Conservation (phyloP, 1,140 invertebrate genomes). For the Drosophila lacertosa region DNA sequence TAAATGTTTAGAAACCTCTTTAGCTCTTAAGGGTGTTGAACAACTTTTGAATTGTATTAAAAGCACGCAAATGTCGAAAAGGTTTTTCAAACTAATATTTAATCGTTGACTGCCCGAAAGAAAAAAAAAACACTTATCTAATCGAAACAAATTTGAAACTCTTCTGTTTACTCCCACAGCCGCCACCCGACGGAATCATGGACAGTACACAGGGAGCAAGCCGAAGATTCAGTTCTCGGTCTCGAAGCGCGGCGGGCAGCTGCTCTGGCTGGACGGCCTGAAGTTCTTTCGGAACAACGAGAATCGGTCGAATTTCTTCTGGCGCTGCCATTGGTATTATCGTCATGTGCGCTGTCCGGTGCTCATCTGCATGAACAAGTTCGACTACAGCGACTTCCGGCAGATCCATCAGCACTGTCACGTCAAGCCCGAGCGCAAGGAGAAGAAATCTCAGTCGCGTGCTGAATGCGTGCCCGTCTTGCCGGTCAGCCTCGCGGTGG, state of each 20-base stretch:
- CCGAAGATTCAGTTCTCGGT: slow-evolving; percentile 77
- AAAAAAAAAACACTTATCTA: too few relatives aligned
- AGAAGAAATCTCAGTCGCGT: slow-evolving; percentile 21
- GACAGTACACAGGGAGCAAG: slow-evolving; percentile 64
- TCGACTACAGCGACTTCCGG: slow-evolving; percentile 67
- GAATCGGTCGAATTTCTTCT: slow-evolving; percentile 79
- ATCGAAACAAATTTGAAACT: background rate
- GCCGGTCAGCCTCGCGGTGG: slow-evolving; percentile 28
- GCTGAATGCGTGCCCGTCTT: slow-evolving; percentile 31
- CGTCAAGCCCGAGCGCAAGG: slow-evolving; percentile 51
- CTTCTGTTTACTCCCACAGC: slow-evolving; percentile 32
- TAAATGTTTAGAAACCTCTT: slow-evolving; percentile 12
- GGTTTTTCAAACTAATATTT: slow-evolving; percentile 31
- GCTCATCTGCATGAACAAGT: slow-evolving; percentile 81
- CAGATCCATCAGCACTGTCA: slow-evolving; percentile 81
- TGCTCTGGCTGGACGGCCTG: slow-evolving; percentile 77
- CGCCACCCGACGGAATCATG: slow-evolving; percentile 33
- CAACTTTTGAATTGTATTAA: slow-evolving; percentile 56
- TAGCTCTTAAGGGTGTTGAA: slow-evolving; percentile 55
- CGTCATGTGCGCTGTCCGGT: slow-evolving; percentile 77
- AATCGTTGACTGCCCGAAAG: too few relatives aligned
- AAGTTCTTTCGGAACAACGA: slow-evolving; percentile 82
- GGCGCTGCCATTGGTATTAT: slow-evolving; percentile 83
- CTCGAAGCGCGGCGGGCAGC: slow-evolving; percentile 76
- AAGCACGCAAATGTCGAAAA: slow-evolving; percentile 43